Evolutionary conservation across 2,888 invertebrate species (phyloP).

Genomic region (Epicampocera succincta): DNA sequence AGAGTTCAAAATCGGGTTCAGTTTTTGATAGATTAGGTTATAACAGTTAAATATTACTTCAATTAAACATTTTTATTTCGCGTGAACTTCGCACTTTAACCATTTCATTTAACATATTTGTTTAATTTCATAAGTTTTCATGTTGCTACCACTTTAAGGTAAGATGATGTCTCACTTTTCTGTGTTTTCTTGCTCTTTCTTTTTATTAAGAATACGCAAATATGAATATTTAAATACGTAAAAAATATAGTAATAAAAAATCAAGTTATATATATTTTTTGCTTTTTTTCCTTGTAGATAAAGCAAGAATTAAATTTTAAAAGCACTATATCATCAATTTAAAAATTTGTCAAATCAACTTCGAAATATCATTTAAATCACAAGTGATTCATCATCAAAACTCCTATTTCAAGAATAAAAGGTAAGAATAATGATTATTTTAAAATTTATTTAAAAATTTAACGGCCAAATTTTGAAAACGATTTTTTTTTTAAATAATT

Average conservation of each 20-base stretch:
- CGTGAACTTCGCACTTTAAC: not conserved
- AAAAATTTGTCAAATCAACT: not conserved
- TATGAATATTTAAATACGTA: not conserved
- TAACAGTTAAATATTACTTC: constrained; percentile 71
- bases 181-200: not conserved
- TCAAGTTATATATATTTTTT: not conserved
- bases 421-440: too few relatives aligned
- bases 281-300: constrained; percentile 32
- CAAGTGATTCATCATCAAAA: too few relatives aligned
- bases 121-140: constrained; percentile 26
- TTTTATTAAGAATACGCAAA: constrained; percentile 1
- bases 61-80: not conserved
- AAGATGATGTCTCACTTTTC: constrained; percentile 38
- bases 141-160: constrained; percentile 44
- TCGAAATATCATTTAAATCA: too few relatives aligned
- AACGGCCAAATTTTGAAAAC: too few relatives aligned
- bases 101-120: constrained; percentile 18
- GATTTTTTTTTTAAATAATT: too few relatives aligned
- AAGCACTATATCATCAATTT: not conserved
- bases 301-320: constrained; percentile 2
- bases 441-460: too few relatives aligned
- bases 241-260: constrained; percentile 1
- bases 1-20: constrained; percentile 67
- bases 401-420: too few relatives aligned
- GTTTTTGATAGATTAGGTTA: constrained; percentile 80